These are phyloP conservation scores for Cotesia glomerata DNA, from an alignment of 1,140 invertebrate genomes.

Conservation along the genomic window DNA sequence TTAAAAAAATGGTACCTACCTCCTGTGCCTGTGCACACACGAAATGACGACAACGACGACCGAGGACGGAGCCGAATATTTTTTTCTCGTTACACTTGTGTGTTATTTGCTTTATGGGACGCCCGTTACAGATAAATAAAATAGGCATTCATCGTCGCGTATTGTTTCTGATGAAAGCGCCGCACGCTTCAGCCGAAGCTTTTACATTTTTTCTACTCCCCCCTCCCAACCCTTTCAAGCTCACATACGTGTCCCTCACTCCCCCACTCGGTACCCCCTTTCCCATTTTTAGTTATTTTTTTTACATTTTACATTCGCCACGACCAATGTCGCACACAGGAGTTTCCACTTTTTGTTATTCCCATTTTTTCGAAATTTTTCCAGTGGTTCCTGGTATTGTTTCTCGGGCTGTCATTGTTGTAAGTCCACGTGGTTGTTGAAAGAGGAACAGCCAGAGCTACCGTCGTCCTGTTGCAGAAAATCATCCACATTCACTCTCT, in stretches of 20 bases:
- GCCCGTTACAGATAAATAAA: slow-evolving; percentile 65
- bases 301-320: slow-evolving; percentile 42
- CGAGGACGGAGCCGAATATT: slow-evolving; percentile 36
- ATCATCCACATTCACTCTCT: slow-evolving; percentile 24
- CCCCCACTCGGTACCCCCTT: not conserved
- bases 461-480: not conserved
- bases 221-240: slow-evolving; percentile 18
- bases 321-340: slow-evolving; percentile 34
- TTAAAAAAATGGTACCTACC: slow-evolving; percentile 2
- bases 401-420: slow-evolving; percentile 64
- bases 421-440: slow-evolving; percentile 47
- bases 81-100: slow-evolving; percentile 57
- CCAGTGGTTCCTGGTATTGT: slow-evolving; percentile 63
- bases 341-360: slow-evolving; percentile 51
- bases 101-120: slow-evolving; percentile 64
- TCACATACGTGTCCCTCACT: not conserved
- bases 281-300: slow-evolving; percentile 31
- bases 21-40: not conserved
- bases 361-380: slow-evolving; percentile 63
- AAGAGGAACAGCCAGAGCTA: not conserved
- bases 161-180: slow-evolving; percentile 58
- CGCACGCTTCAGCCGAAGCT: slow-evolving; percentile 49
- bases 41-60: not conserved
- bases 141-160: slow-evolving; percentile 62
- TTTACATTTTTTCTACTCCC: slow-evolving; percentile 54